A percentile compares a stretch with the other conserved stretches of the same genome.
Conservation (phyloP, 2,888 invertebrate species). For the Tachina grossa region DNA sequence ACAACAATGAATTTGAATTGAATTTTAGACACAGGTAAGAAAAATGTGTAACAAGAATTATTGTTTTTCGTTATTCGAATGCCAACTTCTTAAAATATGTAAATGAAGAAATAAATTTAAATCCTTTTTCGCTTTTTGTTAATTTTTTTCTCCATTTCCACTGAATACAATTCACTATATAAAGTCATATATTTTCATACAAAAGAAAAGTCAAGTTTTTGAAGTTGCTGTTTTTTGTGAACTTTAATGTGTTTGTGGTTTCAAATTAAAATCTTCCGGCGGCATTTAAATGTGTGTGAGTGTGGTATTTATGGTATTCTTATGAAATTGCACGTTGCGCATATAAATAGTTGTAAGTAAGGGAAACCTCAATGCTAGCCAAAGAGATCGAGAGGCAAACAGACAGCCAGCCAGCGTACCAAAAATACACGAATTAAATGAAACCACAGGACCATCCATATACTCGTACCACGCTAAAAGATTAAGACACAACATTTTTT, state of each 20-base stretch:
- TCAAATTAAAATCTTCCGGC: slow-evolving; percentile 59
- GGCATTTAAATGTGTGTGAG: slow-evolving; percentile 40
- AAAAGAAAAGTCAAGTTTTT: slow-evolving; percentile 42
- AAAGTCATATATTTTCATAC: slow-evolving; percentile 63
- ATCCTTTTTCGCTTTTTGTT: slow-evolving; percentile 73
- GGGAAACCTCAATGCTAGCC: slow-evolving; percentile 72
- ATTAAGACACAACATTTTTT: slow-evolving; percentile 83
- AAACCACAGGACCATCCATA: slow-evolving; percentile 42
- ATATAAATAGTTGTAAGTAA: slow-evolving; percentile 76
- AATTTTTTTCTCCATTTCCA: slow-evolving; percentile 33
- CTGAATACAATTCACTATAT: slow-evolving; percentile 69
- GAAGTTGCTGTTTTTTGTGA: slow-evolving; percentile 19
- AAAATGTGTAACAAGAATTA: slow-evolving; percentile 66
- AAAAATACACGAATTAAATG: slow-evolving; percentile 17
- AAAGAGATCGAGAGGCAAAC: slow-evolving; percentile 76
- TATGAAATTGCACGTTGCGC: slow-evolving; percentile 74
- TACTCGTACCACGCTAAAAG: slow-evolving; percentile 77
- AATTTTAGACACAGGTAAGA: slow-evolving; percentile 48
- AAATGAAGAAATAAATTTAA: slow-evolving; percentile 83
- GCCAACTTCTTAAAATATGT: slow-evolving; percentile 83
- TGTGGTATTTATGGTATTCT: slow-evolving; percentile 50
- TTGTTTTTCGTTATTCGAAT: slow-evolving; percentile 67
- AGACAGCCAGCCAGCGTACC: slow-evolving; percentile 35
- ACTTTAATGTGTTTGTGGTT: slow-evolving; percentile 50
- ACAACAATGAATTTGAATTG: slow-evolving; percentile 64